Evolutionary conservation across 1,140 invertebrate genomes (phyloP).

Genomic region (Triops longicaudatus): DNA sequence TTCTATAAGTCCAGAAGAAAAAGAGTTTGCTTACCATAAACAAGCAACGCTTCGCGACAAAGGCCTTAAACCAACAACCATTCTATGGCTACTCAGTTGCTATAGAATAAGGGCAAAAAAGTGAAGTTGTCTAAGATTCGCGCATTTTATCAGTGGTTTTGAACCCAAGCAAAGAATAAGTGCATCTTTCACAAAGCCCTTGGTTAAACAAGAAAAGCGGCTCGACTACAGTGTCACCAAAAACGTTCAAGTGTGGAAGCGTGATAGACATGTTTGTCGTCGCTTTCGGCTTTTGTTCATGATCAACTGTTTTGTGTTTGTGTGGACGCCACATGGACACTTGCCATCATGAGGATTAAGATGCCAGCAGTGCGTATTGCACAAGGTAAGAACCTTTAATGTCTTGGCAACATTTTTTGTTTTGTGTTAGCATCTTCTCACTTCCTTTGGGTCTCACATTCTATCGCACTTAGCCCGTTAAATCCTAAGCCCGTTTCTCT

Average conservation of each 20-base stretch:
- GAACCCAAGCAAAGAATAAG: neutral
- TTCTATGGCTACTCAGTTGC: neutral
- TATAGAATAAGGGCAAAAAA: neutral
- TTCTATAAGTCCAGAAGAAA: neutral
- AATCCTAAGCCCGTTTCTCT: neutral
- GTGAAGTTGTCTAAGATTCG: neutral
- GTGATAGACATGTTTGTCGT: neutral
- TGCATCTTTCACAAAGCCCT: neutral
- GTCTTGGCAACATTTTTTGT: neutral
- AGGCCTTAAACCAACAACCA: neutral
- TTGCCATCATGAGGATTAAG: slow-evolving; percentile 84
- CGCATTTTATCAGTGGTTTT: neutral
- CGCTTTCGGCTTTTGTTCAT: neutral
- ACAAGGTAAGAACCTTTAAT: slow-evolving; percentile 59
- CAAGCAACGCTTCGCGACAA: neutral
- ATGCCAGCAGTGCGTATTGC: slow-evolving; percentile 88
- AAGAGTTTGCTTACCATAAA: neutral
- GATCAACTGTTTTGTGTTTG: slow-evolving; percentile 3
- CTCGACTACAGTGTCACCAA: neutral
- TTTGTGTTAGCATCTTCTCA: neutral
- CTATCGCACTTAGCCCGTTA: neutral
- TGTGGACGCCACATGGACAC: slow-evolving; percentile 17
- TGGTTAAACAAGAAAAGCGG: neutral
- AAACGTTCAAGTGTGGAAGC: neutral
- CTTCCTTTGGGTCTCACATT: neutral